Base-by-base conservation (phyloP, 2,888 invertebrate species). In the Lasioglossum oenotherae region DNA sequence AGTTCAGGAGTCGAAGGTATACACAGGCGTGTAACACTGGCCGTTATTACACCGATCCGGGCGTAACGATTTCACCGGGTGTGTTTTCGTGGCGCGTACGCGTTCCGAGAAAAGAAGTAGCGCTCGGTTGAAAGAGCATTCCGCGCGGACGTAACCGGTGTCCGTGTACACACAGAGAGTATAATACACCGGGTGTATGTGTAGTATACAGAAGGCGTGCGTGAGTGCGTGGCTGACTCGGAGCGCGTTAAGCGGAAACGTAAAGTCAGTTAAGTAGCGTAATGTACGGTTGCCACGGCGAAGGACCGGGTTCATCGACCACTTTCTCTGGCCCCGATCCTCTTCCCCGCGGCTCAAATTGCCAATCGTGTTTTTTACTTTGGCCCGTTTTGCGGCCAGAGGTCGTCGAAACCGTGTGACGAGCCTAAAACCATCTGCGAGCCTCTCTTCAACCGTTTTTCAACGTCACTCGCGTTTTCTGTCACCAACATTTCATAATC, bases 261-360 rank as follows among this genome's bases (percentile, higher is more conserved):
- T 90, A 84, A 76, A 89, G 88, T 86, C 86, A 90, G 90, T 90
- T 86, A 89, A 92, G 89, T 86, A 91, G 92, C 92, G 91, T 92
- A 92, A 92, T 88, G 89, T 80, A 85, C 71, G 88, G 87, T 84
- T 82, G 83, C 76, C 75, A 82, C 78, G 85, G 74, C 83, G 85
- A 82, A 84, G 87, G 90, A 88, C 91, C 92, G 92, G 92, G 93
- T 92, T 93, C 93, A 92, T 93, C 89, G 92, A 89, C 93, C 92
- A 92, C 93, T 93, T 93, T 93, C 93, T 92, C 92, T 91, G 92
- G 88, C 93, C 93, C 89, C 92, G 90, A 92, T 92, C 89, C 84
- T 89, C 88, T 82, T 72, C 67, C 41, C 69, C 44, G 31, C 53
- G 57, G 31, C 41, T 46, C 4, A 72, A 82, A 75, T 78, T 35